Conservation (phyloP, 2,797 vertebrate genomes). For the Arrhamphus sclerolepis region DNA sequence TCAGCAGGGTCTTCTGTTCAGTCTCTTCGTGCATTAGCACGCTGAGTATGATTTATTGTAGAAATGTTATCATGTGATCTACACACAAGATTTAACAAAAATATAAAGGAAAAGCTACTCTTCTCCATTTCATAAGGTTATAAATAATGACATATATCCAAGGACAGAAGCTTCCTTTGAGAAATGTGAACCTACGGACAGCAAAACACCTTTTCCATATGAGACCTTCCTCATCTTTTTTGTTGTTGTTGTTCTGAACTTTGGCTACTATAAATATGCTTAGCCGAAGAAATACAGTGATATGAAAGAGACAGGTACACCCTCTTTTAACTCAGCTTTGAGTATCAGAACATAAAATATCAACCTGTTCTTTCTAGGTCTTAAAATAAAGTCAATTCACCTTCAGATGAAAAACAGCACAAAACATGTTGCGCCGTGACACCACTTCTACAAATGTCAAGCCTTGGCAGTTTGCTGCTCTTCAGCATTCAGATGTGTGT, state of each 20-base stretch:
- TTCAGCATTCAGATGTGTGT: no score
- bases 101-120: slow-evolving; percentile 78
- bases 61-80: slow-evolving; percentile 99
- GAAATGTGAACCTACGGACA: slow-evolving; percentile 59
- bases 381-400: no score
- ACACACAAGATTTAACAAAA: slow-evolving; percentile 94
- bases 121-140: slow-evolving; percentile 73
- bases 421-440: no score
- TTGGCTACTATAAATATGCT: slow-evolving; percentile 28
- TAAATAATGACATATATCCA: slow-evolving; percentile 72
- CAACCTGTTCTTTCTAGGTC: no score
- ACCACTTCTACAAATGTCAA: no score
- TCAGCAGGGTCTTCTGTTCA: slow-evolving; percentile 99
- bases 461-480: no score
- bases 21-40: slow-evolving; percentile 99
- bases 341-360: no score
- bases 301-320: not conserved
- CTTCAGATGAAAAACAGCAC: no score
- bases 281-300: slow-evolving; percentile 31
- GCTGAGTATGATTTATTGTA: slow-evolving; percentile 99
- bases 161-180: slow-evolving; percentile 61
- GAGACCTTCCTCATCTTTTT: slow-evolving; percentile 76
- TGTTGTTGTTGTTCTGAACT: slow-evolving; percentile 22
- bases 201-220: slow-evolving; percentile 51
- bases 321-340: no score